These are phyloP conservation scores for Heliocidaris tuberculata DNA, from an alignment of 35 echinoderm and acorn worm genomes.

Conservation along the genomic window DNA sequence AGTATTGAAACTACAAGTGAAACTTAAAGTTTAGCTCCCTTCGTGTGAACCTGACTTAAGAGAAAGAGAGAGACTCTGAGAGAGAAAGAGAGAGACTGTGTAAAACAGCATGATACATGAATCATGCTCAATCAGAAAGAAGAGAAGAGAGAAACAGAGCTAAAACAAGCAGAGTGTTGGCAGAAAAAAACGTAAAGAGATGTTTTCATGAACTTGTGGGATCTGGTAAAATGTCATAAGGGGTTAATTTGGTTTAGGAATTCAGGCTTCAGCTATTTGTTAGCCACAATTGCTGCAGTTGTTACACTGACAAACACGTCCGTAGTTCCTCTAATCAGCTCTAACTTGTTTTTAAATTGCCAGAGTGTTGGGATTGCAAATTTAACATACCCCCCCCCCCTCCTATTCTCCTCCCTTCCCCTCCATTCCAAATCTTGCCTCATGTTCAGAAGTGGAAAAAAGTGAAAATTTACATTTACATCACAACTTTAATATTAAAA, in stretches of 20 bases:
- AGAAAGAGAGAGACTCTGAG: background rate
- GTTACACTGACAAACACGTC: conserved; percentile 47
- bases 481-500: too few relatives aligned
- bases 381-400: background rate
- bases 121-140: background rate
- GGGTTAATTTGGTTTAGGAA: conserved; percentile 40
- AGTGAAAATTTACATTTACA: too few relatives aligned
- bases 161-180: background rate
- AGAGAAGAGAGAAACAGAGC: background rate
- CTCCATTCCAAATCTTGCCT: background rate
- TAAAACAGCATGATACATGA: background rate
- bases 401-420: background rate
- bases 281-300: conserved; percentile 35
- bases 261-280: conserved; percentile 33
- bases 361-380: background rate
- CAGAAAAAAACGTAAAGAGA: background rate
- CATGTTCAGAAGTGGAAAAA: background rate
- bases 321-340: conserved; percentile 18
- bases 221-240: background rate
- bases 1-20: too few relatives aligned
- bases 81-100: background rate
- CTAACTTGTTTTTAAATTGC: conserved; percentile 48
- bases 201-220: conserved; percentile 30
- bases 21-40: too few relatives aligned
- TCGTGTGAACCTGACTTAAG: too few relatives aligned